Evolutionary conservation across 2,113 vertebrate genomes (phyloP).

Genomic region (Aldabrachelys gigantea): DNA sequence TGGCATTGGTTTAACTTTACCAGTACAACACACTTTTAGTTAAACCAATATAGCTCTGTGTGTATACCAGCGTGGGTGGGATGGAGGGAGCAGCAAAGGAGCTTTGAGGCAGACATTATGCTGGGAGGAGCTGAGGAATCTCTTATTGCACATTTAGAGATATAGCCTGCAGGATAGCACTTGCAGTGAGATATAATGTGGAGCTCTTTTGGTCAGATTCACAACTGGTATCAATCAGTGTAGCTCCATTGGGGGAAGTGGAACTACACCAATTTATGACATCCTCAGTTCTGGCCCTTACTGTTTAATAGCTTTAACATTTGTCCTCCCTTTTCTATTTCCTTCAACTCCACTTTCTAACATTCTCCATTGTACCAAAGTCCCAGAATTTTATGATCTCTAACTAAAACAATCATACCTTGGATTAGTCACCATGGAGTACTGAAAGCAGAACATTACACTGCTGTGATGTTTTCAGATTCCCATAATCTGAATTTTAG

Average conservation of each 20-base stretch:
- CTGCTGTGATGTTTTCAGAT: background rate
- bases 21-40: background rate
- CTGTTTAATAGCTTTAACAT: background rate
- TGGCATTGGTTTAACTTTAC: background rate
- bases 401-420: background rate
- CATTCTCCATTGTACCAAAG: background rate
- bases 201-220: background rate
- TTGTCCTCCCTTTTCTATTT: background rate
- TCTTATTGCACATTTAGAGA: background rate
- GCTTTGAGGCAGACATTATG: background rate
- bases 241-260: background rate
- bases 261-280: background rate
- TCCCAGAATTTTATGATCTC: background rate
- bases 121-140: background rate
- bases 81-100: background rate
- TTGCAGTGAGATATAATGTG: background rate
- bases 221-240: background rate
- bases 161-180: background rate
- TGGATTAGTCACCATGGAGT: background rate
- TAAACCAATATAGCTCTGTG: background rate
- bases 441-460: background rate
- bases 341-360: background rate
- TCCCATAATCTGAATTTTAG: background rate
- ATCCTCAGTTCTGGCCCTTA: background rate
- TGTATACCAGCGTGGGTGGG: background rate